A percentile compares a stretch with the other conserved stretches of the same genome.
Evolutionary conservation across 2,888 invertebrate species (phyloP).

Genomic region (Sisyra terminalis): DNA sequence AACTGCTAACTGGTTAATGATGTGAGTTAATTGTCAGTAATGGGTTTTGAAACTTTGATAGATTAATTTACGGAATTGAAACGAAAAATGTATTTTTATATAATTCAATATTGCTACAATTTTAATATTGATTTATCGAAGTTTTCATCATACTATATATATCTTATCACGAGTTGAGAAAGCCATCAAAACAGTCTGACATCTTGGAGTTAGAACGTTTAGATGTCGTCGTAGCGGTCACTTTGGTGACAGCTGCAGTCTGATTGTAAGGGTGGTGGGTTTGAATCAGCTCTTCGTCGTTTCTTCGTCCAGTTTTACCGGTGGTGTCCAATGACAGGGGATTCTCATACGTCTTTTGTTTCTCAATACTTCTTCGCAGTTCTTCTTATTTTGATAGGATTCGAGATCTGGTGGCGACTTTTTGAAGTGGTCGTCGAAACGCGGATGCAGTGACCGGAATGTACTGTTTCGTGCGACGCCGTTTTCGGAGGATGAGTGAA

Average conservation of each 20-base stretch:
- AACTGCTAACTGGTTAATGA: too few species aligned
- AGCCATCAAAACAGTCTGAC: slow-evolving; percentile 10
- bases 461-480: neutral
- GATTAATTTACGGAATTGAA: too few species aligned
- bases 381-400: slow-evolving; percentile 11
- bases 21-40: too few species aligned
- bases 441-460: slow-evolving; percentile 3
- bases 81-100: neutral
- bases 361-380: slow-evolving; percentile 13
- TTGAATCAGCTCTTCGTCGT: neutral
- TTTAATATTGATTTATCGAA: too few species aligned
- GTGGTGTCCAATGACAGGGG: neutral
- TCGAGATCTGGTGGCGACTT: slow-evolving; percentile 6
- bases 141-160: neutral
- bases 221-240: neutral
- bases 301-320: neutral
- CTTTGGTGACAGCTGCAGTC: neutral
- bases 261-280: neutral
- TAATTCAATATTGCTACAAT: neutral
- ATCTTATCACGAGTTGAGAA: slow-evolving; percentile 8
- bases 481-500: too few species aligned
- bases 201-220: slow-evolving; percentile 3
- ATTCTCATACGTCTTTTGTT: slow-evolving; percentile 12
- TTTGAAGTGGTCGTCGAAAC: neutral
- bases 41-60: too few species aligned